Base-by-base conservation (phyloP, 2,888 invertebrate species). In the Julus scanicus region DNA sequence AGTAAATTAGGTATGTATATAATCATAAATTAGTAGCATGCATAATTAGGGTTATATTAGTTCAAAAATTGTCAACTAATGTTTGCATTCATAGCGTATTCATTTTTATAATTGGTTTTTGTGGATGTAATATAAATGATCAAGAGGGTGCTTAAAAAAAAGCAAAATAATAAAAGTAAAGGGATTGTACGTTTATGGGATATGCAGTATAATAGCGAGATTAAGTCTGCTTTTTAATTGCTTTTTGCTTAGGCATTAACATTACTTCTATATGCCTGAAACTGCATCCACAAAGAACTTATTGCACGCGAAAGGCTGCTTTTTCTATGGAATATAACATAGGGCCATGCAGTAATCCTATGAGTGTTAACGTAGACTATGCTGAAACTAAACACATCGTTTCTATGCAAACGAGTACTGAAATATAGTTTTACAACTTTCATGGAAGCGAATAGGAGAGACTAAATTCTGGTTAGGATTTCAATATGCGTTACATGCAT, bases 361-460 rank as follows among this genome's bases (percentile, higher is more conserved):
- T 20, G 63, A 63, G 17, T n/a, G n/a, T n/a, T n/a, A n/a, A n/a
- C 17, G 63, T 63, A n/a, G 63, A 6, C n/a, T 11, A 57, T 63
- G 17, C 63, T 8, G 20, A 63, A 17, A 17, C 63, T 63, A 63
- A 63, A 20, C 63, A 63, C 63, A 17, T 20, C n/a, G 63, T 63
- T 63, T 63, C n/a, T 63, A 63, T 63, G 63, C 63, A 63, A 63
- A 63, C 63, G 63, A n/a, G 63, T n/a, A 63, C n/a, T 63, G 63
- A 63, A 63, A n/a, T n/a, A 63, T 63, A 63, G 63, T 63, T 63
- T 63, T 63, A n/a, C n/a, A 63, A 63, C 63, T 11, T 57, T 63
- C 4, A 17, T 63, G 20, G 17, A 53, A 53, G 13, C 17, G n/a
- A 63, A 63, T n/a, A 17, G 63, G 63, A n/a, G 63, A 63, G 63